Base-by-base conservation (phyloP, 1,140 invertebrate species). In the Drosophila burlai region DNA sequence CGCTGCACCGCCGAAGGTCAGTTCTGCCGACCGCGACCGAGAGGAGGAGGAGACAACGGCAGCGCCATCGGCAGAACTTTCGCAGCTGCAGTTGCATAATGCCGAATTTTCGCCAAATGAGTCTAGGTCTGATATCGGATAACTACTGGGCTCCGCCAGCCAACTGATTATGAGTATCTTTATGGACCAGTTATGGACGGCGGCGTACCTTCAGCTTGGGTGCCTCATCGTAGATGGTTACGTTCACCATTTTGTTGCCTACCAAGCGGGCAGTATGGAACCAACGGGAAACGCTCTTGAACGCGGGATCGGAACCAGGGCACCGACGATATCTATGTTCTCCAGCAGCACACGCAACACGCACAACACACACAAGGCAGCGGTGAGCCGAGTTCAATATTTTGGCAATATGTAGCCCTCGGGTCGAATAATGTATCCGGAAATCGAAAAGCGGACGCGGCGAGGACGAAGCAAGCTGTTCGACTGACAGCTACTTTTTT, bases 211-310 rank as follows among this genome's bases (percentile, higher is more conserved):
- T 92, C 18, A 92, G 65, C 52, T 83, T 59, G n/a, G 91, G 91
- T 31, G 78, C 78, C 61, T 83, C 91, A 73, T 92, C 91, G 58
- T 92, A 92, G 63, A 92, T 91, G 40, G 91, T 84, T 83, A 91
- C 81, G 83, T 92, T 92, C 66, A 92, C 91, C 91, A 92, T 92
- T 81, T 78, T 92, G 77, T 77, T 82, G 65, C 74, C 64, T 63
- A 54, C 59, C 62, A 54, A 42, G 8, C 66, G 67, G 57, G 50
- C 68, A 54, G 58, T 85, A 47, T 66, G 58, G 9, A 85, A 71
- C n/a, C 61, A 49, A 71, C 78, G 82, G 61, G 24, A 65, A 52
- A 43, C 55, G 65, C 58, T 64, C 49, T 86, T 81, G 24, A 55
- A 66, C 58, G 67, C 40, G 26, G 47, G n/a, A 76, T 72, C 26